Percentiles rank a stretch among this genome's conserved stretches.
These are phyloP conservation scores for Epinotia brunnichana DNA, from an alignment of 2,888 invertebrate genomes.

Conservation along the genomic window DNA sequence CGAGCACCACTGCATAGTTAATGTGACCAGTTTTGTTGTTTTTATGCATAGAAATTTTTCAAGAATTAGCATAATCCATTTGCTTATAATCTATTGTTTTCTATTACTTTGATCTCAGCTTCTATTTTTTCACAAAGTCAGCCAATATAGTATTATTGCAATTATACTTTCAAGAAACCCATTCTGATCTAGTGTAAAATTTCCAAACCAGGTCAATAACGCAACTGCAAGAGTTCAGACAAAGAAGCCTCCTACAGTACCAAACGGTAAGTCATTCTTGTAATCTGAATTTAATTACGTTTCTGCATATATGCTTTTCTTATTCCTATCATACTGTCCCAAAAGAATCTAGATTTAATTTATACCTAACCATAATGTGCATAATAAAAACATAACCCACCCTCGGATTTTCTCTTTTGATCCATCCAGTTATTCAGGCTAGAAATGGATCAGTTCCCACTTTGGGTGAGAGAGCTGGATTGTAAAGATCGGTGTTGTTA, in stretches of 20 bases:
- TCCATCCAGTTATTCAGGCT: constrained; percentile 85
- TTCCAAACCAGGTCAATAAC: constrained; percentile 95
- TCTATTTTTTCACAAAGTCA: constrained; percentile 55
- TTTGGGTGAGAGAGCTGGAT: constrained; percentile 85
- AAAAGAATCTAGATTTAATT: not conserved
- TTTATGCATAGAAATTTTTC: not conserved
- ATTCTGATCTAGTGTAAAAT: constrained; percentile 66
- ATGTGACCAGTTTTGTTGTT: not conserved
- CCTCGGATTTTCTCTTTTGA: constrained; percentile 77
- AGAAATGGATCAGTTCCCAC: constrained; percentile 86
- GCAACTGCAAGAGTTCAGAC: constrained; percentile 99
- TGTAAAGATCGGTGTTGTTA: constrained; percentile 78
- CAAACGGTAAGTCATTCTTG: constrained; percentile 91
- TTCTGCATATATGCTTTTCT: not conserved
- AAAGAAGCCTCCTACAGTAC: constrained; percentile 96
- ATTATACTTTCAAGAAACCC: constrained; percentile 50
- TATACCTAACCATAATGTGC: not conserved
- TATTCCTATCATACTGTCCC: not conserved
- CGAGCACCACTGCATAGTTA: constrained; percentile 24
- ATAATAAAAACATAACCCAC: constrained; percentile 65
- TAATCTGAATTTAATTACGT: not conserved
- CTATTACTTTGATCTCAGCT: constrained; percentile 13
- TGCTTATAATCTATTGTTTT: not conserved
- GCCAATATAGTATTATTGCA: constrained; percentile 52
- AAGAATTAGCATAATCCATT: constrained; percentile 8